phyloP scores from a whole-genome alignment of 2,797 vertebrate species.

The Pogoniulus pusillus region DNA sequence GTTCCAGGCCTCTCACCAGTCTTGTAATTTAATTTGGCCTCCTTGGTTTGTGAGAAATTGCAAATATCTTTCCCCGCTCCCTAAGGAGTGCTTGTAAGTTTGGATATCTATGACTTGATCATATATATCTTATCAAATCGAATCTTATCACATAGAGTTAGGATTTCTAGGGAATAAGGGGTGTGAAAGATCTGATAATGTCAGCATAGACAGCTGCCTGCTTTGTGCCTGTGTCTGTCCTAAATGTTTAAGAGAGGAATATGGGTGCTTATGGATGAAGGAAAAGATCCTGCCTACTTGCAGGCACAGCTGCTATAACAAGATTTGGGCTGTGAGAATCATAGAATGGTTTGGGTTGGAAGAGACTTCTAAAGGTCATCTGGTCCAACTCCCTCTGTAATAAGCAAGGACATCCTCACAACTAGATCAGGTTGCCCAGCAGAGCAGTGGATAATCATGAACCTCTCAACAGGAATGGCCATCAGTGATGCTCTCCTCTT shows the following conservation, averaged over 20 bases:
- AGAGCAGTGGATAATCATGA: background rate
- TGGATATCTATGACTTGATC: background rate
- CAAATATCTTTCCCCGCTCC: background rate
- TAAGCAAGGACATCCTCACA: too few relatives aligned
- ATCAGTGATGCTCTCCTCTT: background rate
- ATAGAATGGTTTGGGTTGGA: too few relatives aligned
- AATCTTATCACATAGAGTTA: background rate
- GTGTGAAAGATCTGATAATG: background rate
- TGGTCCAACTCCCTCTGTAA: too few relatives aligned
- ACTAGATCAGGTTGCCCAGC: too few relatives aligned
- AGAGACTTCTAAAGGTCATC: too few relatives aligned
- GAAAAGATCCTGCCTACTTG: background rate
- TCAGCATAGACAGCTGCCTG: background rate
- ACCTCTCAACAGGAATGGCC: fast-evolving
- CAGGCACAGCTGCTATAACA: background rate
- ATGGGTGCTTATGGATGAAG: background rate
- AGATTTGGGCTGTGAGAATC: background rate
- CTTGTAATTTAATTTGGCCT: fast-evolving
- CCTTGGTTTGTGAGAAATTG: background rate
- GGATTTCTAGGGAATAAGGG: background rate
- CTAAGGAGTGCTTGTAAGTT: background rate
- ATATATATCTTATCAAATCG: background rate
- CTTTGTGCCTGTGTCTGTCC: background rate
- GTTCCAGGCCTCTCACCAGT: too few relatives aligned
- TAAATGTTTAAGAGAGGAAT: background rate